Evolutionary conservation across 2,113 vertebrate genomes (phyloP), one percentile per base, ranked within the genome.

Genomic region (Ailurus styani): DNA sequence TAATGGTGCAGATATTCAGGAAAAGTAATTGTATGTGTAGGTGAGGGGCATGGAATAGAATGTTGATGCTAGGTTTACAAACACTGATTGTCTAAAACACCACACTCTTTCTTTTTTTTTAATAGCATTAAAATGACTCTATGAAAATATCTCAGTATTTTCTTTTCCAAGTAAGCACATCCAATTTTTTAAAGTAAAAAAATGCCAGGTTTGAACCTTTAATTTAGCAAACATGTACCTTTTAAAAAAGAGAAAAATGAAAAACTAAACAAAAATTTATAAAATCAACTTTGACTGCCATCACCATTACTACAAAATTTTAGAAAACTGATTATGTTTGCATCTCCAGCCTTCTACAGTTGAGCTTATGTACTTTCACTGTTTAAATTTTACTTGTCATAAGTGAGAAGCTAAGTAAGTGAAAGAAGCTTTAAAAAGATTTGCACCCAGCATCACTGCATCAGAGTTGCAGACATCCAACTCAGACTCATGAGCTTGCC

Each of bases 391-490:
- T 66, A 96, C 93, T 91, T 96, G 90, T 87, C 66, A 87, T 93
- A 97, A 97, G 97, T 68, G 89, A 97, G 64, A 95, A 96, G 60
- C 66, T 90, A 90, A 94, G 84, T 93, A 93, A 96, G 66, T 85
- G 83, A 95, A 97, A 98, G 92, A 21, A 82, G 42, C 37, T 86
- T 96, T 94, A 73, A 90, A 86, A 95, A 96, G 62, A 96, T 90
- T 95, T 94, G 87, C 77, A 88, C 86, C 81, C n/a, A 97, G 54
- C 96, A 95, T 87, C 97, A 70, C 73, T 95, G 52, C 94, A 95
- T 95, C 97, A 88, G 47, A 93, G 23, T 10, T 98, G 88, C 98
- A 98, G 72, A 68, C 37, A 97, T 66, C 50, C 70, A 81, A 97
- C 70, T 96, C 91, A 70, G 95, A 83, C 84, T 96, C 95, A 47